Conservation (phyloP, 2,113 vertebrate genomes). For the Todiramphus chloris region DNA sequence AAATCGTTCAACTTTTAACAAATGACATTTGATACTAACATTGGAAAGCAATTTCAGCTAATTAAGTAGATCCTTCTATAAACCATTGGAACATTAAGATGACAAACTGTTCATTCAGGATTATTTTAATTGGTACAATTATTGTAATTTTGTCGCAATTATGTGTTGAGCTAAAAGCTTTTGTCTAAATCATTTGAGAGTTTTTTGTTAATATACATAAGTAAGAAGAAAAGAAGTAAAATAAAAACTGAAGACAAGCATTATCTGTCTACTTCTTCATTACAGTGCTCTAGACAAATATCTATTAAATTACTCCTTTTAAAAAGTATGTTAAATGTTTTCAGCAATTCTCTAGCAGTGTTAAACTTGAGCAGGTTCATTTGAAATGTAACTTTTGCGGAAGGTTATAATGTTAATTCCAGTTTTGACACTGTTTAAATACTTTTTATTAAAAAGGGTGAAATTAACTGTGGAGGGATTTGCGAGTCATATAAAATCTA, state of each 20-base stretch:
- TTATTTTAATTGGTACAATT: constrained; percentile 99
- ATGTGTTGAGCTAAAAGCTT: constrained; percentile 91
- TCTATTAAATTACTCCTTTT: constrained; percentile 58
- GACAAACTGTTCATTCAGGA: constrained; percentile 96
- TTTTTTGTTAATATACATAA: constrained; percentile 83
- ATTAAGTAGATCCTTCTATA: constrained; percentile 94
- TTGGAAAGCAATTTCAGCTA: constrained; percentile 90
- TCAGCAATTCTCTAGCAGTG: constrained; percentile 41
- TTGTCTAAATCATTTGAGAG: constrained; percentile 87
- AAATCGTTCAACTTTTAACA: constrained; percentile 91
- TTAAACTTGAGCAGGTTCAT: constrained; percentile 32
- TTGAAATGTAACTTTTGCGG: constrained; percentile 51
- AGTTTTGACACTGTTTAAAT: constrained; percentile 55
- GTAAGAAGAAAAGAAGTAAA: constrained; percentile 76
- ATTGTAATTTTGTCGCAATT: constrained; percentile 99
- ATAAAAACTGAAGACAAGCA: constrained; percentile 73
- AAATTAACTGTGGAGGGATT: constrained; percentile 50
- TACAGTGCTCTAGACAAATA: constrained; percentile 59
- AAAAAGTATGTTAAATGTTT: constrained; percentile 60
- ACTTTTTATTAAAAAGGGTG: constrained; percentile 13
- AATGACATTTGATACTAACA: constrained; percentile 93
- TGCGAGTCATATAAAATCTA: constrained; percentile 21
- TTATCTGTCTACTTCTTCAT: constrained; percentile 68
- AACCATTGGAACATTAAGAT: constrained; percentile 95
- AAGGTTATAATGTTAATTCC: constrained; percentile 52